These are phyloP conservation scores for Macaria liturata DNA, from an alignment of 2,888 invertebrate genomes.

Conservation along the genomic window DNA sequence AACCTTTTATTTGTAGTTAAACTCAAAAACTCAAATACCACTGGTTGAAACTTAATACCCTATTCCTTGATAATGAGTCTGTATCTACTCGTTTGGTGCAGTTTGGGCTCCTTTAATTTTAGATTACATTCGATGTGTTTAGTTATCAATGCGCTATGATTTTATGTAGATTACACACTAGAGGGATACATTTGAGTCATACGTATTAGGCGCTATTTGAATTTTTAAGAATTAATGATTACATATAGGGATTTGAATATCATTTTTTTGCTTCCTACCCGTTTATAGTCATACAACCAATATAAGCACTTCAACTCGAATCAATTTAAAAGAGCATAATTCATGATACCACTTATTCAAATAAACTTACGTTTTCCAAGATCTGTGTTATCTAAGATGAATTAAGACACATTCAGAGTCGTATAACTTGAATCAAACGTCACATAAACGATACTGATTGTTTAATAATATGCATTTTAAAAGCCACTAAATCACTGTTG, in stretches of 20 bases:
- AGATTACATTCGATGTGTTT: slow-evolving; percentile 28
- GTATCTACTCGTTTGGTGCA: slow-evolving; percentile 35
- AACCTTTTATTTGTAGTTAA: slow-evolving; percentile 58
- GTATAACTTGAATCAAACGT: slow-evolving; percentile 10
- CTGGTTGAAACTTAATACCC: slow-evolving; percentile 48
- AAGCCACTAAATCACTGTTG: slow-evolving; percentile 15
- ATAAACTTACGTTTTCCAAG: too few species aligned
- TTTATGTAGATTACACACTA: slow-evolving; percentile 12
- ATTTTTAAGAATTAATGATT: too few species aligned
- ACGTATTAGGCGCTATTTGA: too few species aligned
- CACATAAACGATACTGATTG: slow-evolving; percentile 6
- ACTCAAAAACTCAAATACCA: slow-evolving; percentile 52
- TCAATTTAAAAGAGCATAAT: too few species aligned
- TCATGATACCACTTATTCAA: too few species aligned
- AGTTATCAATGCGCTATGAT: slow-evolving; percentile 31
- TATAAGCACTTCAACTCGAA: too few species aligned
- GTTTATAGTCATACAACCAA: too few species aligned
- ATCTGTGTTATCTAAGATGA: too few species aligned
- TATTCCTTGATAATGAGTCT: slow-evolving; percentile 41
- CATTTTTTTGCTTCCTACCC: too few species aligned
- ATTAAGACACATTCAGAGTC: too few species aligned
- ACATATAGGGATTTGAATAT: too few species aligned
- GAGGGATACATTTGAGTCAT: slow-evolving; percentile 4
- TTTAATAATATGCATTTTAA: slow-evolving; percentile 16
- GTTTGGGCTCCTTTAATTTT: slow-evolving; percentile 32